Evolutionary conservation across 2,113 vertebrate genomes (phyloP), one percentile per base, ranked within the genome.

Genomic region (Cariama cristata): DNA sequence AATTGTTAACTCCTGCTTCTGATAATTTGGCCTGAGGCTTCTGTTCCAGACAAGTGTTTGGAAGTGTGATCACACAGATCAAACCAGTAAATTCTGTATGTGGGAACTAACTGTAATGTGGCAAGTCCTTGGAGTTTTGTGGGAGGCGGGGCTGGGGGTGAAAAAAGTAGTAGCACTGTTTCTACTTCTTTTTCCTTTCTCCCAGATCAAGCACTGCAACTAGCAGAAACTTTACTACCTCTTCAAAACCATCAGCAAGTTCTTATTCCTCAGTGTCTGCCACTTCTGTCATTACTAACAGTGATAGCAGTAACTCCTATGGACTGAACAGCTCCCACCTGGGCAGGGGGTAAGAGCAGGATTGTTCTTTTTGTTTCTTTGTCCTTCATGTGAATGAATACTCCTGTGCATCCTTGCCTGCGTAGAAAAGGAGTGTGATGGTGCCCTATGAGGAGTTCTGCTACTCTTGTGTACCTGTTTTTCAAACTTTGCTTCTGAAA

Each of bases 141-240:
- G 86, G 94, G 89, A 75, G 52, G 49, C 72, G 60, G 55, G 64
- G 2, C 22, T 82, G 58, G 49, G 45, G 47, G 49, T 94, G 64
- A 84, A 88, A 73, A 95, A 94, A 93, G 66, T 81, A 89, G 94
- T 93, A 85, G 97, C 85, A 14, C 83, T 97, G 69, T 98, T 97
- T 98, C 94, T 98, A 50, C 96, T 98, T 90, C 95, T 98, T 89
- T 95, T 94, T 93, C 95, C 93, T 98, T 79, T 94, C 97, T 98
- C 97, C 40, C 97, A 99, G 99, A 98, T 99, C 99, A 95, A 99
- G 99, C 98, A 98, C 99, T 97, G 98, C 98, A 86, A 98, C 99
- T 97, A 99, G 99, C 88, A 99, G 99, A 98, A 99, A 98, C 98
- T 99, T 99, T 97, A 98, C 99, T 98, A 99, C 99, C 98, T 99